Conservation (phyloP, 2,113 vertebrate genomes). For the Pelodiscus sinensis region DNA sequence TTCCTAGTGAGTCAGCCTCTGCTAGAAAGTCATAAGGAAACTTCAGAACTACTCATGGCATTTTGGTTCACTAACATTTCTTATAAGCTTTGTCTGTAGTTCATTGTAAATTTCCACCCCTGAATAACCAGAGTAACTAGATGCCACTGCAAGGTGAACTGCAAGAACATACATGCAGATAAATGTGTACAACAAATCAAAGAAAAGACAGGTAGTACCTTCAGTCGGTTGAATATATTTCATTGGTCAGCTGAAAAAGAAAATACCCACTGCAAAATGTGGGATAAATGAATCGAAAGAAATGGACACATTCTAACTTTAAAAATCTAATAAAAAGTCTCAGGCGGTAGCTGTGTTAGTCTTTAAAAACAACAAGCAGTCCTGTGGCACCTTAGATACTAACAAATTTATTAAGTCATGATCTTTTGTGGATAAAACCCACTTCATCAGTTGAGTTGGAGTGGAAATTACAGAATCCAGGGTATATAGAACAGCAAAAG, state of each 20-base stretch:
- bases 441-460: no score
- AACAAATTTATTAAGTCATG: no score
- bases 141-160: background rate
- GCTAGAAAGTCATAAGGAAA: background rate
- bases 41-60: background rate
- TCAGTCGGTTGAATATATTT: background rate
- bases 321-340: background rate
- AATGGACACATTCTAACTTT: background rate
- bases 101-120: background rate
- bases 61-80: background rate
- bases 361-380: no score
- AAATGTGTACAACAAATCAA: background rate
- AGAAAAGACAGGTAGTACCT: background rate
- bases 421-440: no score
- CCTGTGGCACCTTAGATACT: no score
- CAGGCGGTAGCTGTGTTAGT: no score
- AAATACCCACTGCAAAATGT: background rate
- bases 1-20: background rate
- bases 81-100: background rate
- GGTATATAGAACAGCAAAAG: no score
- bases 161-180: background rate
- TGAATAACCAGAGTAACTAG: background rate
- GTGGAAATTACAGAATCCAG: no score
- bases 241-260: background rate
- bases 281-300: background rate